Evolutionary conservation across 2,888 invertebrate genomes (phyloP).

Genomic region (Napeogenes sylphis): DNA sequence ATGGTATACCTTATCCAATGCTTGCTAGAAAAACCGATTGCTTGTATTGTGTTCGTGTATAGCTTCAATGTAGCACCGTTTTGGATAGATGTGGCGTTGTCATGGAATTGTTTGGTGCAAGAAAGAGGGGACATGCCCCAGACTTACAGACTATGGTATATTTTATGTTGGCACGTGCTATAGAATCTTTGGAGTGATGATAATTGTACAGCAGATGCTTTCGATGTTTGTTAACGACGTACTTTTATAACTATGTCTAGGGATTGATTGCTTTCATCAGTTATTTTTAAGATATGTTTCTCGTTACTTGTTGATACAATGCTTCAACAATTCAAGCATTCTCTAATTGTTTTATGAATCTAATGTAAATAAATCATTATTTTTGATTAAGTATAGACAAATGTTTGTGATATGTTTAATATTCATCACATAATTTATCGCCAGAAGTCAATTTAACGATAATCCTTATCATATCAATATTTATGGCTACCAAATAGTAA

Average conservation of each 20-base stretch:
- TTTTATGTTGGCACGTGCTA: conserved; percentile 67
- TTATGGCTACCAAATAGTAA: too few species aligned
- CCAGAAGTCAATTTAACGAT: too few species aligned
- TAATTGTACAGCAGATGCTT: conserved; percentile 56
- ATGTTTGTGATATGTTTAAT: too few species aligned
- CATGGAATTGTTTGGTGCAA: conserved; percentile 41
- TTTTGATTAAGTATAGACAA: too few species aligned
- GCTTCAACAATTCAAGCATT: too few species aligned
- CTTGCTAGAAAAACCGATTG: conserved; percentile 38
- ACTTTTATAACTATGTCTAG: conserved; percentile 13
- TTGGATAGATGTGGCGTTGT: conserved; percentile 31
- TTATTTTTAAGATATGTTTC: conserved; percentile 9
- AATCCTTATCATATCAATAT: too few species aligned
- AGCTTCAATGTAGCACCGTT: conserved; percentile 40
- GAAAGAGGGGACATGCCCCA: conserved; percentile 44
- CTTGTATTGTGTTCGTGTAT: conserved; percentile 1
- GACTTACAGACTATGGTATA: conserved; percentile 45
- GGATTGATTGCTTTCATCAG: conserved; percentile 6
- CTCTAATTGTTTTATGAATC: too few species aligned
- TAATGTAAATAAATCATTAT: not conserved
- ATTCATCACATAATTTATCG: too few species aligned
- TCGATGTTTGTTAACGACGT: conserved; percentile 32
- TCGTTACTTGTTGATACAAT: not conserved
- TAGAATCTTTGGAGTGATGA: conserved; percentile 47
- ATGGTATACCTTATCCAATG: conserved; percentile 49